A percentile compares a stretch with the other conserved stretches of the same genome.
Evolutionary conservation across 2,797 vertebrate species (phyloP).

Genomic region (Bradypodion ventrale): DNA sequence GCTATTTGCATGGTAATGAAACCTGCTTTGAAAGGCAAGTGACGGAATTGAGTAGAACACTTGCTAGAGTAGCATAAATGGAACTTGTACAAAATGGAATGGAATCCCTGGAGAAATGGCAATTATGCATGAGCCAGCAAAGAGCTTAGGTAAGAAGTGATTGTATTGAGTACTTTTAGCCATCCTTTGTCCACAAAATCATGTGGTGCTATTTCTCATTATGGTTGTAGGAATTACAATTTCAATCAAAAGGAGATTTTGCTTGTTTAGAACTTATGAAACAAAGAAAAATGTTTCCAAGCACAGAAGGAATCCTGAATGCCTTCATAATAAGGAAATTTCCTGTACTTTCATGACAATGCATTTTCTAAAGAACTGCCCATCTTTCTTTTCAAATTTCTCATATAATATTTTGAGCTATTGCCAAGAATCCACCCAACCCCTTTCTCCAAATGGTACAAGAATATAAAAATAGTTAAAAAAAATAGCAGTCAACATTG

Average conservation of each 20-base stretch:
- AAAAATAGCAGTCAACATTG: too few species aligned
- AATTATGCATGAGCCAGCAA: background rate
- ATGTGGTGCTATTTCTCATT: background rate
- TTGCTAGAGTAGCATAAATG: constrained; percentile 3
- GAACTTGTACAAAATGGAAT: constrained; percentile 21
- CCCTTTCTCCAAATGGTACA: background rate
- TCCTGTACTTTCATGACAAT: background rate
- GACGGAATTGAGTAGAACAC: constrained; percentile 2
- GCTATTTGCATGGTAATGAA: constrained; percentile 51
- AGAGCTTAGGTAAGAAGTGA: constrained; percentile 4
- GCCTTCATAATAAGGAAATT: background rate
- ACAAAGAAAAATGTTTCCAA: background rate
- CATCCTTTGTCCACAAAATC: constrained; percentile 4
- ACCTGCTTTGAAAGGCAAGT: constrained; percentile 36
- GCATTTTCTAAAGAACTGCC: background rate
- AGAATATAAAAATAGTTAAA: background rate
- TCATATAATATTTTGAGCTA: background rate
- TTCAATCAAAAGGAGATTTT: background rate
- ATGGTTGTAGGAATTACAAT: background rate
- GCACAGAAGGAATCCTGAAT: background rate
- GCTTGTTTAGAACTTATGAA: background rate
- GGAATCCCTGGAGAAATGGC: background rate
- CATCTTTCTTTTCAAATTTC: background rate
- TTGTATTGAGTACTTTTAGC: background rate
- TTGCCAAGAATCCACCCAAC: background rate